Evolutionary conservation across 2,888 invertebrate genomes (phyloP), one percentile per base, ranked within the genome.

Genomic region (Diarsia mendica): DNA sequence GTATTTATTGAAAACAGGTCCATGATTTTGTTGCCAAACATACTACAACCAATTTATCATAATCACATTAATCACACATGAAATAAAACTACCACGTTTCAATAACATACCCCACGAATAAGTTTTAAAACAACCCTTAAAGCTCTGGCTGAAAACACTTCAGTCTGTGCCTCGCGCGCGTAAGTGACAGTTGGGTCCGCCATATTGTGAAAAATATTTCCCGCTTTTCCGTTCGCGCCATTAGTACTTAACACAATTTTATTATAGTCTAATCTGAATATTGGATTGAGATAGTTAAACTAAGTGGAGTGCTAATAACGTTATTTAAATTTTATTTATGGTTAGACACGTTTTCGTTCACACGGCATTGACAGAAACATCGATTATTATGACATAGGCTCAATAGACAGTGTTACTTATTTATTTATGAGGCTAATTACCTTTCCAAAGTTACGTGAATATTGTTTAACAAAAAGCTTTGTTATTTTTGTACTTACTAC

Each of bases 101-200:
- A 82, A 58, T 81, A 82, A 81, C 70, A 76, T 67, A 77, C 77
- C 87, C 77, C 74, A 81, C 83, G 72, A 88, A 85, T 83, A 85
- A 85, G 81, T 85, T 85, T 77, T 80, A 60, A 83, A 86, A 86
- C 89, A 82, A 85, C 91, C 89, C 88, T 18, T 81, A 74, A 81
- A 71, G 81, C 83, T 81, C 61, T 83, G 72, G 80, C 84, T 91
- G 90, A 91, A 92, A 87, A 79, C 85, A 89, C 78, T 92, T 93
- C 93, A 95, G 96, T 95, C 87, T 77, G 87, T 89, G 90, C 90
- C 89, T 80, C 89, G 93, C 93, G 90, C 91, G 90, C 92, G 91
- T 74, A 78, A 79, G 79, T 84, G 88, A 84, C 89, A 91, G 91
- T 85, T 91, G 94, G 86, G 92, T 91, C 82, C 92, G 92, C 92